These are phyloP conservation scores for Hydrolagus affinis DNA, from an alignment of 2,113 vertebrate genomes.

Conservation along the genomic window DNA sequence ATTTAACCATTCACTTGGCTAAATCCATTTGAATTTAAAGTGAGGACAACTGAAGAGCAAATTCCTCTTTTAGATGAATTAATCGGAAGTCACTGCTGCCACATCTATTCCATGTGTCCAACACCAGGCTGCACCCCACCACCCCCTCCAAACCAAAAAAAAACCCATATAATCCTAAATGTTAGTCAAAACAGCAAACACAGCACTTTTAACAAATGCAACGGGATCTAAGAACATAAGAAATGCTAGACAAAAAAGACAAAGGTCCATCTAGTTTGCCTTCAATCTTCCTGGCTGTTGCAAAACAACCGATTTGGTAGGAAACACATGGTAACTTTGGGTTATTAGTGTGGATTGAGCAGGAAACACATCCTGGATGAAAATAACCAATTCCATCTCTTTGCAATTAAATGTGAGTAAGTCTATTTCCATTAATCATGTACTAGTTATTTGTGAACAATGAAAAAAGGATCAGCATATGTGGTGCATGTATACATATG, in stretches of 20 bases:
- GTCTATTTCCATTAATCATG: background rate
- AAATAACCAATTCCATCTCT: background rate
- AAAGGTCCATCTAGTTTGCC: too few relatives aligned
- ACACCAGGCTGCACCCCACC: too few relatives aligned
- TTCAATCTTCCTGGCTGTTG: too few relatives aligned
- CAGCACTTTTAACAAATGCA: background rate
- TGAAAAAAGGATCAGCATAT: background rate
- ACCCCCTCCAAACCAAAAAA: too few relatives aligned
- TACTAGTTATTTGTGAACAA: background rate
- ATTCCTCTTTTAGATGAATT: background rate
- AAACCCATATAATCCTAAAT: too few relatives aligned
- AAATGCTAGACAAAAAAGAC: too few relatives aligned
- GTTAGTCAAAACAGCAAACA: background rate
- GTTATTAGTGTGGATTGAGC: background rate
- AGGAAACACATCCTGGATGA: background rate
- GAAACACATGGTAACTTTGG: slow-evolving; percentile 5
- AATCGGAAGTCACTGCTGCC: too few relatives aligned
- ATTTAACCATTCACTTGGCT: background rate
- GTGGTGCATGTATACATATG: background rate
- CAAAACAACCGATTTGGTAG: too few relatives aligned
- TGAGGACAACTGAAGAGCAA: background rate
- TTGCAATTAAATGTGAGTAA: slow-evolving; percentile 1
- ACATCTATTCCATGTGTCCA: background rate
- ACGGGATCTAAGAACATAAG: too few relatives aligned
- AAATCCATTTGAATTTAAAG: background rate